Conservation (phyloP, 2,113 vertebrate species). For the Sphaerodactylus townsendi region DNA sequence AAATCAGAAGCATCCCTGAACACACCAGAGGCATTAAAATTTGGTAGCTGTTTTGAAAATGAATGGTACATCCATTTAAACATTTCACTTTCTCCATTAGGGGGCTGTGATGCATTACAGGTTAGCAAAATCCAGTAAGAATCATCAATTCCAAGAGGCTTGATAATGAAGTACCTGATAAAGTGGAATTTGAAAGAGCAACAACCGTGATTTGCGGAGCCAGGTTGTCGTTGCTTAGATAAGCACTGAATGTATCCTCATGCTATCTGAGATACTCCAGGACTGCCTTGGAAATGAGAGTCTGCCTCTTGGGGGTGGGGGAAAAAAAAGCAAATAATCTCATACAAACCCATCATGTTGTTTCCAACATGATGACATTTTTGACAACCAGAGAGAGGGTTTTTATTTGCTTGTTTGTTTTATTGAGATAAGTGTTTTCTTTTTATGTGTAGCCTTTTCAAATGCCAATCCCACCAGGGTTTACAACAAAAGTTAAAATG, state of each 20-base stretch:
- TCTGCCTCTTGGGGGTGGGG: not conserved
- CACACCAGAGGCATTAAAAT: not conserved
- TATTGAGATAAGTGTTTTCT: conserved; percentile 49
- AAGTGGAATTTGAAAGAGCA: not conserved
- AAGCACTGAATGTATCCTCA: conserved; percentile 31
- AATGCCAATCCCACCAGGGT: conserved; percentile 30
- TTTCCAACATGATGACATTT: conserved; percentile 55
- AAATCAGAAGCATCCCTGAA: not conserved
- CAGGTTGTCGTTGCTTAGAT: conserved; percentile 11
- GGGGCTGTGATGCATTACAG: not conserved
- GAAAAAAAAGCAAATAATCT: conserved; percentile 34
- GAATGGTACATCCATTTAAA: too few species aligned
- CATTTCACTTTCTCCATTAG: not conserved
- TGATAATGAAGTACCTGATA: not conserved
- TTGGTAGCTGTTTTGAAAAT: not conserved
- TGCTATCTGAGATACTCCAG: conserved; percentile 41
- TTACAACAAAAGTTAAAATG: conserved; percentile 43
- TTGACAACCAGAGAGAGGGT: not conserved
- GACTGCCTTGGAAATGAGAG: conserved; percentile 31
- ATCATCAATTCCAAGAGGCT: conserved; percentile 4
- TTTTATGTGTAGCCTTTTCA: conserved; percentile 26
- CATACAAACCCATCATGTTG: conserved; percentile 27
- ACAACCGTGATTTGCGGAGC: not conserved
- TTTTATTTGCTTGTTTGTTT: conserved; percentile 52
- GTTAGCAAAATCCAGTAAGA: not conserved